phyloP scores from a whole-genome alignment of 2,888 invertebrate species.

The Hydrotaea diabolus region DNA sequence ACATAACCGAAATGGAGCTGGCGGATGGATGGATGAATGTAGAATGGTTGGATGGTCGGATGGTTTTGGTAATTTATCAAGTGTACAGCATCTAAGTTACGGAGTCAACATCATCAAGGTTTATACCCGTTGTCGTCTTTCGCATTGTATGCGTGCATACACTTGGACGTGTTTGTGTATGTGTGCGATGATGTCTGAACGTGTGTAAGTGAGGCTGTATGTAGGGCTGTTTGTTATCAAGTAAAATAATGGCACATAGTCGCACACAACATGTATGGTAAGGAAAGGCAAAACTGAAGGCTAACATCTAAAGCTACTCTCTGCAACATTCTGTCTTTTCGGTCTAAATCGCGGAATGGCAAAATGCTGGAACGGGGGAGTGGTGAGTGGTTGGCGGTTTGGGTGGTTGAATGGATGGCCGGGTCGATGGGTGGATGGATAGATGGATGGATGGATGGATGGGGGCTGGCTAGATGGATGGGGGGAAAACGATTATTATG shows the following conservation, averaged over 20 bases:
- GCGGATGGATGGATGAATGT: constrained; percentile 49
- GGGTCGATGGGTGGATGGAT: background rate
- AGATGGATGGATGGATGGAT: constrained; percentile 4
- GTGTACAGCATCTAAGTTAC: constrained; percentile 61
- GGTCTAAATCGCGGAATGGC: constrained; percentile 21
- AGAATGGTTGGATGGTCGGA: constrained; percentile 45
- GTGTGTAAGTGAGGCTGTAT: background rate
- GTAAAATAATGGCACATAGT: constrained; percentile 33
- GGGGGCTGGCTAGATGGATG: no score
- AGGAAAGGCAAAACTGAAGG: constrained; percentile 53
- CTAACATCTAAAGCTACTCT: constrained; percentile 58
- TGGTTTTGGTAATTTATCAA: constrained; percentile 67
- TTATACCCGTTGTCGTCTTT: constrained; percentile 25
- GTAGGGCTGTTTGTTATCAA: constrained; percentile 17
- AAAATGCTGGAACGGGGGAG: background rate
- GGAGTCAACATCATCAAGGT: constrained; percentile 52
- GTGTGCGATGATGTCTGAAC: background rate
- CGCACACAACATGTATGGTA: constrained; percentile 25
- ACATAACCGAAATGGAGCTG: constrained; percentile 51
- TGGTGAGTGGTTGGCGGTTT: constrained; percentile 4
- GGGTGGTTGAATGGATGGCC: background rate
- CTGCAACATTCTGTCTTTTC: constrained; percentile 42
- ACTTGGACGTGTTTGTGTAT: background rate
- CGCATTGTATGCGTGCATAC: constrained; percentile 2
- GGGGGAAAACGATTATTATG: constrained; percentile 49